Conservation (phyloP, 2,888 invertebrate genomes). For the Nephrotoma appendiculata region DNA sequence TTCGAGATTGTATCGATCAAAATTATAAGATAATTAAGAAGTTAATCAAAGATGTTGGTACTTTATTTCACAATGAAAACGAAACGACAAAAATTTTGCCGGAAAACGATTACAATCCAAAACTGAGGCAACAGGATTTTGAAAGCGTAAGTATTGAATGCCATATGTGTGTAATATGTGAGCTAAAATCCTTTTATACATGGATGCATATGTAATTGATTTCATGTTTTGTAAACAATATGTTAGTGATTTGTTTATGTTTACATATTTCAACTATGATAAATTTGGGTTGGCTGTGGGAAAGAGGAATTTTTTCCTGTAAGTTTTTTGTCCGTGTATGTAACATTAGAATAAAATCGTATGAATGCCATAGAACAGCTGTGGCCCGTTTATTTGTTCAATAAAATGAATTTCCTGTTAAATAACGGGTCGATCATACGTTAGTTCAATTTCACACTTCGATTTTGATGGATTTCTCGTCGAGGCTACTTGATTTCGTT, state of each 20-base stretch:
- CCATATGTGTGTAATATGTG: not conserved
- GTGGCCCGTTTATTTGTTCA: too few species aligned
- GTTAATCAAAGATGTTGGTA: constrained; percentile 35
- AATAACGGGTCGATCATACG: too few species aligned
- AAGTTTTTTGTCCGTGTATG: too few species aligned
- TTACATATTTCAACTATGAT: not conserved
- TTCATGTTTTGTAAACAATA: not conserved
- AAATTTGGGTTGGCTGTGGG: not conserved
- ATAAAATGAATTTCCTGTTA: too few species aligned
- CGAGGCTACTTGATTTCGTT: too few species aligned
- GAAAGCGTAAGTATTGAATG: constrained; percentile 24
- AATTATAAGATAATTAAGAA: constrained; percentile 32
- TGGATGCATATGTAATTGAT: not conserved
- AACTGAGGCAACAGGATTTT: constrained; percentile 26
- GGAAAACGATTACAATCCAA: constrained; percentile 20
- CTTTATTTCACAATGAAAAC: constrained; percentile 34
- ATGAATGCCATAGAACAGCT: too few species aligned
- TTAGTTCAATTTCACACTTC: too few species aligned
- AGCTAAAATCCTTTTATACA: not conserved
- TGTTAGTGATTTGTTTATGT: not conserved
- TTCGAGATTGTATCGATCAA: constrained; percentile 67
- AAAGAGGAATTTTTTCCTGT: too few species aligned
- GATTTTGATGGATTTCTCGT: too few species aligned
- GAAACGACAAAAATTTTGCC: constrained; percentile 9
- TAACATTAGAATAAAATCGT: too few species aligned